Percentiles rank a stretch among this genome's conserved stretches.
Conservation (phyloP, 2,113 vertebrate species). For the Rhinogobius similis region DNA sequence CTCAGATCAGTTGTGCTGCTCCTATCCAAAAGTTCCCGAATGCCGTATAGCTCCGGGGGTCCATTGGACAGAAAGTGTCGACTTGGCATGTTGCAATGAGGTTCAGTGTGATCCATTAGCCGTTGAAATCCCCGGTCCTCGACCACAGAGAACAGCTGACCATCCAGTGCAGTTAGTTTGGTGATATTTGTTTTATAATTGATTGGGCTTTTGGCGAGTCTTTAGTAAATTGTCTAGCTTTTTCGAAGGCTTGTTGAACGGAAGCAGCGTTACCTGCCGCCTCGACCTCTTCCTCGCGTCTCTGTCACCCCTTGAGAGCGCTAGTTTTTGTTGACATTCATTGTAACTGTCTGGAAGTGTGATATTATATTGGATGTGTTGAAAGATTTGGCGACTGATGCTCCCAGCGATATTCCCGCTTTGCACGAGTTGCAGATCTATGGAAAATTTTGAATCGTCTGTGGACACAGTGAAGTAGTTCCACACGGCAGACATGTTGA, state of each 20-base stretch:
- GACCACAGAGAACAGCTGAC: background rate
- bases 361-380: background rate
- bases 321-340: background rate
- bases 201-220: background rate
- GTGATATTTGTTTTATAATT: background rate
- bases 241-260: background rate
- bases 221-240: background rate
- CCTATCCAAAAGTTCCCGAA: background rate
- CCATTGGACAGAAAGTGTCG: background rate
- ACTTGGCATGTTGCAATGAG: background rate
- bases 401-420: background rate
- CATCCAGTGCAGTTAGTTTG: background rate
- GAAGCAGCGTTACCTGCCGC: background rate
- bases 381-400: background rate
- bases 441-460: background rate
- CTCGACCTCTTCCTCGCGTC: too few species aligned
- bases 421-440: background rate
- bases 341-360: background rate
- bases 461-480: background rate
- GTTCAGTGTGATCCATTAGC: background rate
- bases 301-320: background rate
- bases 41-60: background rate
- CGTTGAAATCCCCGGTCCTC: background rate
- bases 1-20: background rate
- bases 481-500: background rate